Base-by-base conservation (phyloP, 1,140 invertebrate species). In the Coenobita brevimanus region DNA sequence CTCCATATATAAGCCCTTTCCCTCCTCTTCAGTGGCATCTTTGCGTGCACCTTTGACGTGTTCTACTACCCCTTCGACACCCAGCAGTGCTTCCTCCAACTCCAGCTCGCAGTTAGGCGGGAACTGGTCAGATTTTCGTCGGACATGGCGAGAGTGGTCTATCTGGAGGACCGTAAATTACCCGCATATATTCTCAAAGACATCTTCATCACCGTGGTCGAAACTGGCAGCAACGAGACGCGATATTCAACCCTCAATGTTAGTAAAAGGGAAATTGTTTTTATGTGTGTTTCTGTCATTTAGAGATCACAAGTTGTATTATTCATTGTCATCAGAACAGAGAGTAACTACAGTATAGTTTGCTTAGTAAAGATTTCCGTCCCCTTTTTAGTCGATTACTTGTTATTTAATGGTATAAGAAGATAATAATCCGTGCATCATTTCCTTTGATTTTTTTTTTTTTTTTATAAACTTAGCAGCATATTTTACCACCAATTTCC, bases 61-160 rank as follows among this genome's bases (percentile, higher is more conserved):
- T 89, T 89, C 30, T 89, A 86, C 82, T 89, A 89, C 57, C 89
- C 89, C 30, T 86, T 89, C 67, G 89, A 89, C 89, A 75, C 57
- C 46, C 89, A 89, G 38, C 21, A 38, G 10, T 89, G 89, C 36
- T 86, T 71, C 67, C 54, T 89, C 21, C 78, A 75, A 10, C 83
- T 89, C 0, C 78, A 84, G 78, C 67, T 89, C 36, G 50, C 36
- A 10, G 83, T 86, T 21, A 81, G 89, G 3, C 27, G 62, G 13
- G 82, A 81, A 15, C 24, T 86, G 30, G 83, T 86, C 13, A 76
- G 54, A 15, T 76, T 85, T 46, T 38, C 71, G 0, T 15, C 0
- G 1, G 57, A 86, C 36, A 81, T 33, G 41, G 83, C 82, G 3
- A 33, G 60, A 0, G 82, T 82, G 2, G 17, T 71, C 30, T 86